These are phyloP conservation scores for Agonum fuliginosum DNA, from an alignment of 2,888 invertebrate species.

Conservation along the genomic window DNA sequence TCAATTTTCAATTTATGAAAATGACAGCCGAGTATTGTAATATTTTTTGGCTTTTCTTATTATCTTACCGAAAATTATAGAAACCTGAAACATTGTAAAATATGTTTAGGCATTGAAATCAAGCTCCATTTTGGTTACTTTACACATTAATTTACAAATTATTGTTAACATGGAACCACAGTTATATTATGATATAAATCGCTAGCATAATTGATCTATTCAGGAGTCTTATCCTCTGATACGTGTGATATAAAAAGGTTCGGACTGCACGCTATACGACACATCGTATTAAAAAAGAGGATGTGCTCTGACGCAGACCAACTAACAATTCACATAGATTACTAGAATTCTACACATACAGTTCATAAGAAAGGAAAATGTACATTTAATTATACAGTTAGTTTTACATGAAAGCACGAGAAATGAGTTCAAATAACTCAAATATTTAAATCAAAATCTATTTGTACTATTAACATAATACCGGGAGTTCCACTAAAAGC, in stretches of 20 bases:
- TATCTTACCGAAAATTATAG: neutral
- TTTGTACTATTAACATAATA: too few species aligned
- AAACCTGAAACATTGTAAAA: conserved; percentile 37
- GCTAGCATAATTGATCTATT: conserved; percentile 39
- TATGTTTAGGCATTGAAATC: conserved; percentile 32
- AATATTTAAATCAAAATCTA: too few species aligned
- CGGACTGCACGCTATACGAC: neutral
- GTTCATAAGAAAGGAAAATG: conserved; percentile 3
- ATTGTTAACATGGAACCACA: conserved; percentile 48
- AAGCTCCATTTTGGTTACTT: conserved; percentile 44
- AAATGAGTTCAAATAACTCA: neutral
- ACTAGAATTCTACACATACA: conserved; percentile 13
- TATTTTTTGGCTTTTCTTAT: neutral
- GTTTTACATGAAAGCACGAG: too few species aligned
- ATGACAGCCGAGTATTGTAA: neutral
- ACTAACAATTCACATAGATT: conserved; percentile 2
- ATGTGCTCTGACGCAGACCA: conserved; percentile 10
- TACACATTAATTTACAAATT: conserved; percentile 48
- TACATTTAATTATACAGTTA: too few species aligned
- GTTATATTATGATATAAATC: conserved; percentile 39
- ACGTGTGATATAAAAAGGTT: conserved; percentile 36
- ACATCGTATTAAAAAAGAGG: conserved; percentile 19
- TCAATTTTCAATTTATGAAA: neutral
- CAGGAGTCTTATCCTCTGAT: conserved; percentile 20
- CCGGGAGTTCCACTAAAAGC: too few species aligned